phyloP scores from a whole-genome alignment of 2,797 vertebrate species.

The Silurus lanzhouensis region DNA sequence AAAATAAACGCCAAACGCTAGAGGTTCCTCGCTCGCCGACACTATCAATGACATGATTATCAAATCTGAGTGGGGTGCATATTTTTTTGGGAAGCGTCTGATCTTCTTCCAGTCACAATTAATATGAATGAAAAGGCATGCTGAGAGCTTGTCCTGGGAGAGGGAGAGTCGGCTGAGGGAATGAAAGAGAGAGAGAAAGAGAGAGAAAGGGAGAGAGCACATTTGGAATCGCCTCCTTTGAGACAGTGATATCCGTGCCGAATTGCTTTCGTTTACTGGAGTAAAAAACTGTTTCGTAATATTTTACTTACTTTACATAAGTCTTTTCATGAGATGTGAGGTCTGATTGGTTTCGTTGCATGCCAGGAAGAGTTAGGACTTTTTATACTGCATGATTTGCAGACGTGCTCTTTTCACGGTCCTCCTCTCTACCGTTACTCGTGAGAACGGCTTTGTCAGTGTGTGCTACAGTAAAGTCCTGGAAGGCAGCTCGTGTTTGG shows the following conservation, averaged over 20 bases:
- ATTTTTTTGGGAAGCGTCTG: constrained; percentile 50
- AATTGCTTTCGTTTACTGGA: not conserved
- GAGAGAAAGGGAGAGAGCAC: constrained; percentile 3
- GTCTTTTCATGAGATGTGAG: not conserved
- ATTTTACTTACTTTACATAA: constrained; percentile 11
- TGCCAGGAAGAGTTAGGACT: not conserved
- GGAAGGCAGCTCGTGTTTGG: constrained; percentile 49
- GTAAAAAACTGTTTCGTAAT: constrained; percentile 1
- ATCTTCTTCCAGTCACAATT: constrained; percentile 56
- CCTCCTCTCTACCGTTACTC: not conserved
- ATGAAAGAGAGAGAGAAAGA: constrained; percentile 19
- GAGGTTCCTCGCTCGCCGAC: constrained; percentile 36
- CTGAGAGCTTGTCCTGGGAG: constrained; percentile 38
- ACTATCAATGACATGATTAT: constrained; percentile 54
- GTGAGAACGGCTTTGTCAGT: constrained; percentile 11
- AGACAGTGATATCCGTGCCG: constrained; percentile 1
- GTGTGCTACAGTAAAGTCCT: constrained; percentile 27
- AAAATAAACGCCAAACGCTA: constrained; percentile 10
- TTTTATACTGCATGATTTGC: not conserved
- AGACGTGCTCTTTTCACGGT: not conserved
- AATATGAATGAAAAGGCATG: constrained; percentile 52
- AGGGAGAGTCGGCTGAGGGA: not conserved
- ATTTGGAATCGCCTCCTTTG: not conserved
- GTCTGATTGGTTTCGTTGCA: not conserved
- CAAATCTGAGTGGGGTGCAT: constrained; percentile 48